Evolutionary conservation across 2,797 vertebrate species (phyloP), one percentile per base, ranked within the genome.

Genomic region (Gastrophryne carolinensis): DNA sequence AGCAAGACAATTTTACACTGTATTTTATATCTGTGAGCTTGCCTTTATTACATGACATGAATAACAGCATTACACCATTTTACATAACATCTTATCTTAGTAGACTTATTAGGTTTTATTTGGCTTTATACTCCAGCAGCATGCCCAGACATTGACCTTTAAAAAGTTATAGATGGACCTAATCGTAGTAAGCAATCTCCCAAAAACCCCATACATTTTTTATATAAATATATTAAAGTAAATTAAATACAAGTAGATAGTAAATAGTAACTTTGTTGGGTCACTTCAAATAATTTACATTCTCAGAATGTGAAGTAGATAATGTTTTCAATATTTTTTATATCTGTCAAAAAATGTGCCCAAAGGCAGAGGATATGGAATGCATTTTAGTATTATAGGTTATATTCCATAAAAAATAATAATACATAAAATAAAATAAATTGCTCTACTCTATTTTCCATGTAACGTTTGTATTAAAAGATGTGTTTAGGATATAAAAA

Each of bases 301-400:
- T 19, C 32, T 66, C 10, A 49, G 3, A 34, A 12, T 52, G 6
- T 66, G 19, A 8, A 3, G 15, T 23, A 56, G 27, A 56, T 56
- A 11, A 21, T 37, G 21, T 21, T 34, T 32, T 30, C 23, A 19
- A 7, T 37, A 26, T 24, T 49, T n/a, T 32, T 49, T 35, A 52
- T 47, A 49, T 30, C 21, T 49, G 7, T 53, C 29, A 32, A 32
- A 32, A n/a, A 44, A 50, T 34, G 17, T 67, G 19, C 49, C 64
- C 26, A 29, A 26, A 32, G 53, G 49, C 6, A 6, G 21, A 17
- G 24, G 24, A 27, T 34, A 34, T 26, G 30, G 27, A 27, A 53
- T 52, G 64, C 64, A 67, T 67, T 67, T 49, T 49, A 53, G 21
- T 53, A 52, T 41, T 57, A 69, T 69, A n/a, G n/a, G n/a, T n/a